Conservation (phyloP, 2,888 invertebrate genomes). For the Dermolepida albohirtum region DNA sequence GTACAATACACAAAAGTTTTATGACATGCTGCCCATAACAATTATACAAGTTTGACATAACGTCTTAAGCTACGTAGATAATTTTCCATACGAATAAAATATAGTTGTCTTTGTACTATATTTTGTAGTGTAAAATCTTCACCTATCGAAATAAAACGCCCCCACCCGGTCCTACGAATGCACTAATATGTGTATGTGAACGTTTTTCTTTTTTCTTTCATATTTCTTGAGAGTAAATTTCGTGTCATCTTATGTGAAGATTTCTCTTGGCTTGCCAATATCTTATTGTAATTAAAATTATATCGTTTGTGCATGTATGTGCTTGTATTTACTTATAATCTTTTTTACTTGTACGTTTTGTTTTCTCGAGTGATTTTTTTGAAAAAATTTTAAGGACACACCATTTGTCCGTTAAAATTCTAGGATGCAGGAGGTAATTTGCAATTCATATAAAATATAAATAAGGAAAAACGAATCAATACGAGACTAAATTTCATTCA, state of each 20-base stretch:
- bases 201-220: constrained; percentile 6
- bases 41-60: too few species aligned
- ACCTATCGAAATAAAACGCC: not conserved
- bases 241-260: constrained; percentile 33
- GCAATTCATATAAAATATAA: constrained; percentile 29
- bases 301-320: constrained; percentile 45
- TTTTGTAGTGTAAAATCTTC: not conserved
- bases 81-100: too few species aligned
- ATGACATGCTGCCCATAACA: too few species aligned
- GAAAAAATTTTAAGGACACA: constrained; percentile 12
- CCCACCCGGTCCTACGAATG: constrained; percentile 6
- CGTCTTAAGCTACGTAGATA: too few species aligned
- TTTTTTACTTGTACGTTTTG: constrained; percentile 12
- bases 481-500: too few species aligned
- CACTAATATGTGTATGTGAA: constrained; percentile 26
- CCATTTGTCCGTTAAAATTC: too few species aligned
- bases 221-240: constrained; percentile 21
- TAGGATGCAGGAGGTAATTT: not conserved
- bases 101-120: too few species aligned
- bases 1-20: too few species aligned
- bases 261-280: constrained; percentile 33
- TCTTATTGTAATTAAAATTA: constrained; percentile 26
- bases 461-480: not conserved
- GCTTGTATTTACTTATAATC: constrained; percentile 40
- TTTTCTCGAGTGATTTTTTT: constrained; percentile 24